Evolutionary conservation across 2,888 invertebrate genomes (phyloP).

Genomic region (Acronicta leporina): DNA sequence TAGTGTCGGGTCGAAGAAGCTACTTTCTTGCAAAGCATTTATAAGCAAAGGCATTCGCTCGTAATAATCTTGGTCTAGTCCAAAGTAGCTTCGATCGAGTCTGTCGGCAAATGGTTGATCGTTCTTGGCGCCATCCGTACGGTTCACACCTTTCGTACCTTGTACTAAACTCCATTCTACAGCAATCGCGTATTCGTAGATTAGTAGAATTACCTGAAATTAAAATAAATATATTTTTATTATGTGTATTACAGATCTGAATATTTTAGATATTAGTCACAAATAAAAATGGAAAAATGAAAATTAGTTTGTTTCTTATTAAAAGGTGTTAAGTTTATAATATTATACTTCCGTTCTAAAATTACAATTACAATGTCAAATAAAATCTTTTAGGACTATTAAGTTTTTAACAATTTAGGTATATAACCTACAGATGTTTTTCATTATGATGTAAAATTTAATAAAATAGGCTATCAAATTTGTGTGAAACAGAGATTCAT

Average conservation of each 20-base stretch:
- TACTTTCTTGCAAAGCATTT: constrained; percentile 84
- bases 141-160: constrained; percentile 64
- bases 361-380: too few species aligned
- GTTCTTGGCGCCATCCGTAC: constrained; percentile 54
- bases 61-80: constrained; percentile 84
- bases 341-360: too few species aligned
- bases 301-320: not conserved
- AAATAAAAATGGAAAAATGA: not conserved
- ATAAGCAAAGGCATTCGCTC: constrained; percentile 85
- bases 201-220: constrained; percentile 86
- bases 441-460: too few species aligned
- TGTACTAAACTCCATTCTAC: constrained; percentile 84
- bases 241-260: not conserved
- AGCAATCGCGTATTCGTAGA: constrained; percentile 86
- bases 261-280: not conserved
- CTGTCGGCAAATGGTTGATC: constrained; percentile 79
- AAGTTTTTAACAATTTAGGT: too few species aligned
- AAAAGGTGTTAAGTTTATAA: too few species aligned
- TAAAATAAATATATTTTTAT: constrained; percentile 25
- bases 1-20: constrained; percentile 70
- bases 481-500: too few species aligned
- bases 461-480: too few species aligned
- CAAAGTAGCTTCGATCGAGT: constrained; percentile 80
- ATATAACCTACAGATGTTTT: too few species aligned
- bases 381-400: too few species aligned